Percentiles rank a stretch among this genome's conserved stretches.
phyloP scores from a whole-genome alignment of 2,113 vertebrate species.

The Tychaedon coryphoeus region DNA sequence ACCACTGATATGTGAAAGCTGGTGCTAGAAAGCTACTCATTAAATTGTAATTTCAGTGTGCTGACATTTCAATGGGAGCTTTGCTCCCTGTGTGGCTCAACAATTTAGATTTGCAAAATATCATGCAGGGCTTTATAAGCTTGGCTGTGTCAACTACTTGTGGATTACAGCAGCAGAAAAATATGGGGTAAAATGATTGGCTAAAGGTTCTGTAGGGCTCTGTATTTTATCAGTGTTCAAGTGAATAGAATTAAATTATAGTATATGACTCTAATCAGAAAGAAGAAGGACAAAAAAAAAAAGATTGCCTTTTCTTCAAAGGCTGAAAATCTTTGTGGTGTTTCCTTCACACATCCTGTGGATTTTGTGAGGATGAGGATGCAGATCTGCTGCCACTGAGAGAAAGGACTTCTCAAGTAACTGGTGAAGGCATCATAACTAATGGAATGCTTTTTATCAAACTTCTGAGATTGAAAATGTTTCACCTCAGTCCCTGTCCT shows the following conservation, averaged over 20 bases:
- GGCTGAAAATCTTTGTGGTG: not conserved
- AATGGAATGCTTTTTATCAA: accelerated
- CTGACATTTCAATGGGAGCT: conserved; percentile 1
- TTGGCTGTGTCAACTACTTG: not conserved
- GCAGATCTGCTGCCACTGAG: not conserved
- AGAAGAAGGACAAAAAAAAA: too few relatives aligned
- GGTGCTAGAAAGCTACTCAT: not conserved
- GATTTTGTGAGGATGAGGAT: not conserved
- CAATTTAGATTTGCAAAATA: conserved; percentile 4
- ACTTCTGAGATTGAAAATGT: not conserved
- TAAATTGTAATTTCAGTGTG: not conserved
- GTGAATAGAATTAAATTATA: not conserved
- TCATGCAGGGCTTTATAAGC: not conserved
- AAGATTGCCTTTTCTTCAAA: not conserved
- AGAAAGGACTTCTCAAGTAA: not conserved
- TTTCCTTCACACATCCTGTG: not conserved
- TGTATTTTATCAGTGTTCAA: not conserved
- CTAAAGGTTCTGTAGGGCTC: not conserved
- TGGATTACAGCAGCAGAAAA: not conserved
- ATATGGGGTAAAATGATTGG: not conserved
- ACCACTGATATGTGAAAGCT: not conserved
- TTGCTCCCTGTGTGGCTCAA: not conserved
- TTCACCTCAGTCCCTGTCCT: not conserved
- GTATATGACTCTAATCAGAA: not conserved
- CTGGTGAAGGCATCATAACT: not conserved